These are phyloP conservation scores for Seira musarum DNA, from an alignment of 2,888 invertebrate species.

Conservation along the genomic window DNA sequence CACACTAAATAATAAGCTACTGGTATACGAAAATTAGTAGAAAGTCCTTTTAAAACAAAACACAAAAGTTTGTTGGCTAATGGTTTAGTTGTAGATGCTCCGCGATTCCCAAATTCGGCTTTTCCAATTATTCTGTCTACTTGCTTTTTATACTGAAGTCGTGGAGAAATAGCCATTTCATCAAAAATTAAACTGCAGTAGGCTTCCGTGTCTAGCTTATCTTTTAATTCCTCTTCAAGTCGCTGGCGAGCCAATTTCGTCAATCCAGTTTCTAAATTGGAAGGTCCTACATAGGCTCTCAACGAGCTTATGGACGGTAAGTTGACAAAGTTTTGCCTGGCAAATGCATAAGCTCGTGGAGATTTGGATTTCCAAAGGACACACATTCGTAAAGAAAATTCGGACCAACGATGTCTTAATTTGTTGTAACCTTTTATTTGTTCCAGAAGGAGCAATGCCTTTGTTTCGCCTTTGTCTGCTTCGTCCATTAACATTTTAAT, in stretches of 20 bases:
- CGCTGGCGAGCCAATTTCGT: not conserved
- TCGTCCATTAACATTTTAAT: not conserved
- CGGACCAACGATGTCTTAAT: constrained; percentile 22
- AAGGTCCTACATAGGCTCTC: constrained; percentile 31
- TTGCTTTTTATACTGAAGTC: constrained; percentile 25
- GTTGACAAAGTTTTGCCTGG: constrained; percentile 4
- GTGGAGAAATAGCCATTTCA: constrained; percentile 34
- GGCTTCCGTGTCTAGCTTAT: not conserved
- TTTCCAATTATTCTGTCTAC: constrained; percentile 36
- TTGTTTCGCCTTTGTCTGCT: not conserved
- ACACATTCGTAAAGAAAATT: constrained; percentile 21
- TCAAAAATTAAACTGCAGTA: constrained; percentile 35
- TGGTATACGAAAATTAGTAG: constrained; percentile 37
- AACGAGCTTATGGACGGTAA: constrained; percentile 15
- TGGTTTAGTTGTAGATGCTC: no score
- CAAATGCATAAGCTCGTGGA: constrained; percentile 25
- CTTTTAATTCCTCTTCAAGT: constrained; percentile 23
- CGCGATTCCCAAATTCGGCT: not conserved
- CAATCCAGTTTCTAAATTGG: constrained; percentile 24
- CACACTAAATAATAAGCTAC: constrained; percentile 45
- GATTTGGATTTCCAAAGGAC: constrained; percentile 27
- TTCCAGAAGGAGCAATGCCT: constrained; percentile 22
- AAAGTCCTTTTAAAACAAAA: constrained; percentile 49
- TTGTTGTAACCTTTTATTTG: constrained; percentile 32
- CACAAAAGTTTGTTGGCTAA: constrained; percentile 37